Conservation (phyloP, 2,888 invertebrate species). For the Drepanosiphum platanoidis region DNA sequence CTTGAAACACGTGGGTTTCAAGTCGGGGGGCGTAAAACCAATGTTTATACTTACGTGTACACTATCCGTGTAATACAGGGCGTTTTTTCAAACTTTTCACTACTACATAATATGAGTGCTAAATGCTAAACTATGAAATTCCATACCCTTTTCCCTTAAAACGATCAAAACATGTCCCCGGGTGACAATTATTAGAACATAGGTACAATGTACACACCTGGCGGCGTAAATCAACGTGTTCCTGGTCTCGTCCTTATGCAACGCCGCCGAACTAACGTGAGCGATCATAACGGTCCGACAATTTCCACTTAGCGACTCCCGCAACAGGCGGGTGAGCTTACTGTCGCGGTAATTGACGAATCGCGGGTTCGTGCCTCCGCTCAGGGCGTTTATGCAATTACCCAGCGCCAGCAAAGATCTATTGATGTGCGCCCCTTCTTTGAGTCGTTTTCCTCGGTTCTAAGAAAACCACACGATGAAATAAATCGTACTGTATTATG, state of each 20-base stretch:
- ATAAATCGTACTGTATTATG: background rate
- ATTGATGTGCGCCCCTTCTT: constrained; percentile 96
- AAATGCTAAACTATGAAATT: too few relatives aligned
- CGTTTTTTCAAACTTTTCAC: too few relatives aligned
- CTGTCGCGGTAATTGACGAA: constrained; percentile 97
- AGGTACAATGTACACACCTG: too few relatives aligned
- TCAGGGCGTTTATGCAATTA: constrained; percentile 95
- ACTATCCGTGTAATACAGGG: too few relatives aligned
- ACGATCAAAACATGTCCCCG: too few relatives aligned
- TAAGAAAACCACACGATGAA: constrained; percentile 63
- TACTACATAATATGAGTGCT: too few relatives aligned
- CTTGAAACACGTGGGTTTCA: too few relatives aligned
- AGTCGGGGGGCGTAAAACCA: too few relatives aligned
- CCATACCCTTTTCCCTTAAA: too few relatives aligned
- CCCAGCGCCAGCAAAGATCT: constrained; percentile 88
- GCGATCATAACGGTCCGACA: constrained; percentile 98
- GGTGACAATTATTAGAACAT: too few relatives aligned
- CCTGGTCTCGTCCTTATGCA: constrained; percentile 88
- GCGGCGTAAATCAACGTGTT: constrained; percentile 91
- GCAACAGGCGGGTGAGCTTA: constrained; percentile 88
- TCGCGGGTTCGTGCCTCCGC: constrained; percentile 74
- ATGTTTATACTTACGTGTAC: too few relatives aligned
- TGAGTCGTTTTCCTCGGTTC: constrained; percentile 85
- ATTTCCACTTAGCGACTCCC: constrained; percentile 88
- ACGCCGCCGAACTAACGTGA: constrained; percentile 86